Evolutionary conservation across 1,140 invertebrate species (phyloP), one percentile per base, ranked within the genome.

Genomic region (Drosophila ogumai): DNA sequence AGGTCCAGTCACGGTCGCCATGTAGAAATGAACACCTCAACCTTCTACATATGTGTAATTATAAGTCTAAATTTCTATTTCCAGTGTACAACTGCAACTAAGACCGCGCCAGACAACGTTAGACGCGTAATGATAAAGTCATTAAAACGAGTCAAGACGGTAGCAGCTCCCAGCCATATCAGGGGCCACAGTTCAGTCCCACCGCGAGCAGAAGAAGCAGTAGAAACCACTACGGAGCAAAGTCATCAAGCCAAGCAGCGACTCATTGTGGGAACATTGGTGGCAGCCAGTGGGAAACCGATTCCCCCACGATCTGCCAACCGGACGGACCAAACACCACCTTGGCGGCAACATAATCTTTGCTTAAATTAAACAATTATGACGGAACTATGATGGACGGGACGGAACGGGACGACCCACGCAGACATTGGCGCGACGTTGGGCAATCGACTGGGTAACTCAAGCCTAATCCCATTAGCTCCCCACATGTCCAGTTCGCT

Each of bases 301-400:
- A 77, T 52, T 22, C 58, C 47, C 54, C 72, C 57, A 41, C 56
- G 38, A 64, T 49, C 72, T 36, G 54, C 32, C 59, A 74, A 54
- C 61, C 54, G 46, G 44, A 47, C 44, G 31, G 32, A 54, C 56
- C 17, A 3, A 50, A 32, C 25, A 71, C 71, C 68, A 72, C 68
- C 66, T 72, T 72, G 64, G 50, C 47, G 56, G 36, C 56, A 77
- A 78, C 68, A 77, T 75, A 72, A 84, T 86, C 75, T 69, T 69
- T 63, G 76, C 64, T 61, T 60, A 79, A 90, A 84, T 90, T 90
- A 90, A 85, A 85, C 85, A 90, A 90, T 90, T 90, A 90, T 90
- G 85, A 81, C 64, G 77, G 77, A 63, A 57, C 66, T 34, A 38
- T 38, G 52, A 54, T 54, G 52, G 57, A 52, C 54, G 44, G 50